These are phyloP conservation scores for Nesoenas mayeri DNA, from an alignment of 2,113 vertebrate genomes.

Conservation along the genomic window DNA sequence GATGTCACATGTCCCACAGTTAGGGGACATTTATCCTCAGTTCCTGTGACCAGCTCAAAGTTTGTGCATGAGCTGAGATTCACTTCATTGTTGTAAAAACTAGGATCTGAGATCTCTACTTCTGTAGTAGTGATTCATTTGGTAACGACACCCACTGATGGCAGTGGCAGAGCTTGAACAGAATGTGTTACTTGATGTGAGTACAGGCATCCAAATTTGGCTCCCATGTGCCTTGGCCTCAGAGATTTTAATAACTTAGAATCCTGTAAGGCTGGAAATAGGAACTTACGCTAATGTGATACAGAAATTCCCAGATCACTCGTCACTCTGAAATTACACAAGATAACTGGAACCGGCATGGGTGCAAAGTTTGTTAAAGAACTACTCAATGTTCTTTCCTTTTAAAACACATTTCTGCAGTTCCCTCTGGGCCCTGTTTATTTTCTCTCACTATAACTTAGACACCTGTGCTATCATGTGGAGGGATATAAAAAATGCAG, in stretches of 20 bases:
- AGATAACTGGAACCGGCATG: neutral
- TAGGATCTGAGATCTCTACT: neutral
- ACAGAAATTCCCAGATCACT: conserved; percentile 45
- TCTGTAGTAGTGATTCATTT: conserved; percentile 55
- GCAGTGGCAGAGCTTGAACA: conserved; percentile 29
- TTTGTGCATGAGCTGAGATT: neutral
- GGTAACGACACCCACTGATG: conserved; percentile 38
- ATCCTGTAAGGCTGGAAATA: conserved; percentile 40
- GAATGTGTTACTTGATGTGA: conserved; percentile 50
- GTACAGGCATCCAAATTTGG: conserved; percentile 39
- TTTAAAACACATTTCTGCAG: conserved; percentile 4
- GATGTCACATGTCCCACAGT: neutral
- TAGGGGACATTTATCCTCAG: neutral
- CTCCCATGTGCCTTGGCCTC: conserved; percentile 12
- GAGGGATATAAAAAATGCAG: neutral
- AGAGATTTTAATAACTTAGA: conserved; percentile 34
- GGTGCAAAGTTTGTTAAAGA: conserved; percentile 21
- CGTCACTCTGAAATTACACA: neutral
- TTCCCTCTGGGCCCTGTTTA: neutral
- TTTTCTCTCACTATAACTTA: neutral
- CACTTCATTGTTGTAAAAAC: neutral
- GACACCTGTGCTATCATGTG: conserved; percentile 32
- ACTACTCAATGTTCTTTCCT: conserved; percentile 9
- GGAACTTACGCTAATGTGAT: neutral
- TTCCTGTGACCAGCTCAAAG: neutral